Conservation (phyloP, 1,140 invertebrate genomes). For the Neodiprion lecontei region DNA sequence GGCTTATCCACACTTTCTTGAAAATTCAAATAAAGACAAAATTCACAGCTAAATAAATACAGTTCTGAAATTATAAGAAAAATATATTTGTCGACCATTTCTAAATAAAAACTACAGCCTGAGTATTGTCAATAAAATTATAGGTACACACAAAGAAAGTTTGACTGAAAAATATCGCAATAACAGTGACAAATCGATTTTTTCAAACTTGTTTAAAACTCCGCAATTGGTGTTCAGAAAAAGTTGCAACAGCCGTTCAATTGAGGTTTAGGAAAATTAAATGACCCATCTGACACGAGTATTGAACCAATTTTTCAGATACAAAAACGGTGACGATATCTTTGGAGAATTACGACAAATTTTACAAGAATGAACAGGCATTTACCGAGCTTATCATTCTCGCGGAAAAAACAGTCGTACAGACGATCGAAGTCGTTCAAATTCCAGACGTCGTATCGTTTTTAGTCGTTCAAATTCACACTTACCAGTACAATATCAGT, state of each 20-base stretch:
- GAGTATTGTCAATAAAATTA: no score
- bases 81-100: neutral
- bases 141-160: no score
- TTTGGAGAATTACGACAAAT: constrained; percentile 26
- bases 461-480: constrained; percentile 73
- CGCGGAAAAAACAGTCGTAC: constrained; percentile 36
- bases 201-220: no score
- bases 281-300: neutral
- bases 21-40: constrained; percentile 3
- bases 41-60: neutral
- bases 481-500: constrained; percentile 66
- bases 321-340: constrained; percentile 24
- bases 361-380: constrained; percentile 29
- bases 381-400: constrained; percentile 32
- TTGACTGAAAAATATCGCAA: no score
- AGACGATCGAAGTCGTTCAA: constrained; percentile 58
- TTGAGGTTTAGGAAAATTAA: neutral
- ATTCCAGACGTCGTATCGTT: constrained; percentile 62
- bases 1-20: neutral
- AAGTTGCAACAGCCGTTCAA: no score
- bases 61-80: constrained; percentile 8
- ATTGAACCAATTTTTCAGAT: constrained; percentile 46
- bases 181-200: no score
- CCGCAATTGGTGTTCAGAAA: no score
- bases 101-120: no score